These are phyloP conservation scores for Amiota minor DNA, from an alignment of 2,888 invertebrate species.

Conservation along the genomic window DNA sequence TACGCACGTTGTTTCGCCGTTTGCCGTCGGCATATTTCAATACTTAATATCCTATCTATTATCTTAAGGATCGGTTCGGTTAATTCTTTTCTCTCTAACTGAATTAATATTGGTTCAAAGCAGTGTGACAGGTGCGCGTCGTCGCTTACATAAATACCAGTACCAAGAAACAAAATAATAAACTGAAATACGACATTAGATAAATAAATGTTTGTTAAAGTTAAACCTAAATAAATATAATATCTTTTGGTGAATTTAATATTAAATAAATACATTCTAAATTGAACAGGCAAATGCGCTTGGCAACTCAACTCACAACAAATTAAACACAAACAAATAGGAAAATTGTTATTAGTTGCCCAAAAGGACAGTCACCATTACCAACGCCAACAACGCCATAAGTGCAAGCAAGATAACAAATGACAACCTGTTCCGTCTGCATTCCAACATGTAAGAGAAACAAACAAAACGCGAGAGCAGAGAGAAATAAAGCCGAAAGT, in stretches of 20 bases:
- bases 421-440: constrained; percentile 25
- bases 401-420: constrained; percentile 5
- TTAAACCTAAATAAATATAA: too few species aligned
- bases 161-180: too few species aligned
- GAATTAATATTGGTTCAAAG: too few species aligned
- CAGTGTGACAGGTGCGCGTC: too few species aligned
- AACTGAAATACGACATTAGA: too few species aligned
- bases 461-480: constrained; percentile 1
- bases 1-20: too few species aligned
- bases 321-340: constrained; percentile 17
- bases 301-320: constrained; percentile 2
- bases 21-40: too few species aligned
- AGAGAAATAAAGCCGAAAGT: background rate
- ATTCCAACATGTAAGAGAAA: constrained; percentile 10
- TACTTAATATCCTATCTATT: too few species aligned
- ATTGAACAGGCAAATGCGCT: background rate
- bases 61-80: too few species aligned
- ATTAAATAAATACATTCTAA: background rate
- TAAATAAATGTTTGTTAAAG: too few species aligned
- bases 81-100: too few species aligned
- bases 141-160: too few species aligned
- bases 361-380: constrained; percentile 7
- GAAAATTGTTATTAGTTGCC: background rate
- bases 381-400: background rate
- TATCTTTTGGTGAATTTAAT: background rate